phyloP scores from a whole-genome alignment of 2,888 invertebrate genomes.

The Eupithecia subumbrata region DNA sequence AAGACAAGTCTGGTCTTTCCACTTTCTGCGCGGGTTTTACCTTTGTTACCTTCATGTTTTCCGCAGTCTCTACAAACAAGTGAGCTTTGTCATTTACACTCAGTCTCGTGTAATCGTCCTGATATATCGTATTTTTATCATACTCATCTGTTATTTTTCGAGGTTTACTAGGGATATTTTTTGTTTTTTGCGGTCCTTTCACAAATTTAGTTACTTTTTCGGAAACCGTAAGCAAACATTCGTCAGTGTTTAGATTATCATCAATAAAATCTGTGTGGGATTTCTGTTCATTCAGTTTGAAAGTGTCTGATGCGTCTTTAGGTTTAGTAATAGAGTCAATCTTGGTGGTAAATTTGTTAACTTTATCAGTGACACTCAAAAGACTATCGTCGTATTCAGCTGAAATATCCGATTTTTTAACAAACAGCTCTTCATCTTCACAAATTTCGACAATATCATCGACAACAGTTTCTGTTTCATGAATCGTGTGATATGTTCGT shows the following conservation, averaged over 20 bases:
- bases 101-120: conserved; percentile 79
- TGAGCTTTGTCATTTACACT: conserved; percentile 87
- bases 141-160: conserved; percentile 75
- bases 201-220: conserved; percentile 88
- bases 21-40: conserved; percentile 68
- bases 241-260: conserved; percentile 81
- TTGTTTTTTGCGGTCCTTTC: conserved; percentile 70
- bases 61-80: conserved; percentile 85
- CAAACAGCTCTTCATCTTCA: conserved; percentile 79
- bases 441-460: conserved; percentile 83
- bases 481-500: conserved; percentile 72
- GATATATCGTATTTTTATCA: conserved; percentile 82
- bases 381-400: conserved; percentile 79
- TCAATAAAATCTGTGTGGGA: conserved; percentile 82
- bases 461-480: conserved; percentile 85
- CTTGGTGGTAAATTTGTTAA: conserved; percentile 77
- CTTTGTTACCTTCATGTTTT: conserved; percentile 78
- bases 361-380: conserved; percentile 84
- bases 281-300: conserved; percentile 66
- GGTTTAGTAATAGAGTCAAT: conserved; percentile 63
- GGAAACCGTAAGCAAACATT: conserved; percentile 86
- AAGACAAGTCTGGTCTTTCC: conserved; percentile 79
- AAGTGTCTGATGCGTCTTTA: conserved; percentile 58
- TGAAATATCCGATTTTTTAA: conserved; percentile 64
- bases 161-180: conserved; percentile 68